Evolutionary conservation across 1,140 invertebrate genomes (phyloP).

Genomic region (Acromyrmex echinatior): DNA sequence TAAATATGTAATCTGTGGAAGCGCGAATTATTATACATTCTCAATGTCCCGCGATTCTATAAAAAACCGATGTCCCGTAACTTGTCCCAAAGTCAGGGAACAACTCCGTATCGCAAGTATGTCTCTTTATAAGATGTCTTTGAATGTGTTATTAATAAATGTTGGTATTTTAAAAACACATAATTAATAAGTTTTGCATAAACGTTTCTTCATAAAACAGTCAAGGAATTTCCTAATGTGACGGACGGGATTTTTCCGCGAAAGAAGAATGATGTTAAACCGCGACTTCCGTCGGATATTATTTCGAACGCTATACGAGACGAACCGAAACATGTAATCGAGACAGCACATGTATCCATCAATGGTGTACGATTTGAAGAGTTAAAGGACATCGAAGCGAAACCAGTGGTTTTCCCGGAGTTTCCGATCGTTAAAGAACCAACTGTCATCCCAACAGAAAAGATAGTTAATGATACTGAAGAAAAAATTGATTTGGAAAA

Average conservation of each 20-base stretch:
- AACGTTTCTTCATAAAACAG: conserved; percentile 5
- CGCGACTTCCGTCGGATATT: neutral
- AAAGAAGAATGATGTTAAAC: neutral
- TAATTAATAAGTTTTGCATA: neutral
- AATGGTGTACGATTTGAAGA: neutral
- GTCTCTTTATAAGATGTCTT: neutral
- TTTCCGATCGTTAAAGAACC: neutral
- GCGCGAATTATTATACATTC: conserved; percentile 1
- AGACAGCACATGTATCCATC: neutral
- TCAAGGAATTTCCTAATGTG: conserved; percentile 13
- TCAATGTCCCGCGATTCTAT: conserved; percentile 21
- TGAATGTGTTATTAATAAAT: neutral
- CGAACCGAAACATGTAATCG: neutral
- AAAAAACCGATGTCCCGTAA: conserved; percentile 15
- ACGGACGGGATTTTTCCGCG: conserved; percentile 24
- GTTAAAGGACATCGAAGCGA: neutral
- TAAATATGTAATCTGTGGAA: conserved; percentile 49
- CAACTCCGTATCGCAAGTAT: conserved; percentile 50
- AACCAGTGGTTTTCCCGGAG: neutral
- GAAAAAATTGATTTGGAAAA: neutral
- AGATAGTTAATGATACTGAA: neutral
- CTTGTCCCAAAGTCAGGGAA: conserved; percentile 64
- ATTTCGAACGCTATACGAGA: neutral
- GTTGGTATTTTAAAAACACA: neutral
- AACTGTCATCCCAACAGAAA: neutral